phyloP scores from a whole-genome alignment of 2,888 invertebrate species.

The Epinotia ramella region DNA sequence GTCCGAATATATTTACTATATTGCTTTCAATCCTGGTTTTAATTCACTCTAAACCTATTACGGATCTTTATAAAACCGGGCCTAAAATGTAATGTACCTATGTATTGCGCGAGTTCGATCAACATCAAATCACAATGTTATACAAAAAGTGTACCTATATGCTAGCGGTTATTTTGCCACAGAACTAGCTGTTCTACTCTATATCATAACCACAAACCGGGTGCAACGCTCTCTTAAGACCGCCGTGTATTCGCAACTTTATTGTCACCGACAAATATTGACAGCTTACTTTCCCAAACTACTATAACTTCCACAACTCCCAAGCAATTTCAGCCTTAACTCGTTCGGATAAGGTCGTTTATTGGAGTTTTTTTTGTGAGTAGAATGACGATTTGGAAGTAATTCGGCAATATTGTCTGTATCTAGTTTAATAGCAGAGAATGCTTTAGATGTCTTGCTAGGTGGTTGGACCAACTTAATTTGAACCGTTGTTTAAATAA shows the following conservation, averaged over 20 bases:
- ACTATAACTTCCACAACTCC: neutral
- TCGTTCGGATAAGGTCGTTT: neutral
- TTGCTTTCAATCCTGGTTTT: no score
- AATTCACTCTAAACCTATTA: no score
- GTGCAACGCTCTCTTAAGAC: conserved; percentile 45
- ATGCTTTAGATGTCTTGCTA: conserved; percentile 6
- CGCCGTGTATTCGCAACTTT: conserved; percentile 39
- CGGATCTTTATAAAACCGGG: no score
- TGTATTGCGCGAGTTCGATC: no score
- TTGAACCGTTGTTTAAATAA: neutral
- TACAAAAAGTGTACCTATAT: no score
- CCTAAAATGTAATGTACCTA: no score
- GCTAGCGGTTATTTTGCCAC: neutral
- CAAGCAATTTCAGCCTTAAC: neutral
- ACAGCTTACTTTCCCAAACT: neutral
- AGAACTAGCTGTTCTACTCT: conserved; percentile 21
- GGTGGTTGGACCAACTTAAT: conserved; percentile 5
- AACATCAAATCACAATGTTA: no score
- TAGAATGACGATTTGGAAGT: neutral
- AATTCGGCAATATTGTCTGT: neutral
- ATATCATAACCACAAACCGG: conserved; percentile 22
- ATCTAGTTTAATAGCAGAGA: conserved; percentile 30
- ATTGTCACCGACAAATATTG: conserved; percentile 38
- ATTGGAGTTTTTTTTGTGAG: neutral
- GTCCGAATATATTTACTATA: no score